Conservation (phyloP, 2,797 vertebrate genomes). For the Macroramphosus scolopax region DNA sequence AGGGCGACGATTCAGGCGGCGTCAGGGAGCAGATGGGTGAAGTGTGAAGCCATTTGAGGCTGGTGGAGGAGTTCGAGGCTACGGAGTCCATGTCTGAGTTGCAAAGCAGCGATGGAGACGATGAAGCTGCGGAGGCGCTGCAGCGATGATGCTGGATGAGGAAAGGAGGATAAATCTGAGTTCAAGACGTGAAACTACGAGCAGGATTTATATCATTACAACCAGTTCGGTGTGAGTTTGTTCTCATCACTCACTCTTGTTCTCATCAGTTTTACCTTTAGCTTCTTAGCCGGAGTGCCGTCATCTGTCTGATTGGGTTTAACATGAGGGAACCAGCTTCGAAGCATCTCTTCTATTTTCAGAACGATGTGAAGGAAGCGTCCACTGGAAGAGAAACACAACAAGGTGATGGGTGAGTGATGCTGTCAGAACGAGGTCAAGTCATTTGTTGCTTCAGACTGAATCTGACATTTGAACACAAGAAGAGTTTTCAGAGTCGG, state of each 20-base stretch:
- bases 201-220: too few species aligned
- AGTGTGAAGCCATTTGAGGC: conserved; percentile 42
- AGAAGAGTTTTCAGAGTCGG: conserved; percentile 20
- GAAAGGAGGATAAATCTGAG: not conserved
- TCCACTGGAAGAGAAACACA: conserved; percentile 24
- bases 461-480: conserved; percentile 1
- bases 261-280: conserved; percentile 36
- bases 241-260: not conserved
- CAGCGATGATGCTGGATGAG: conserved; percentile 13
- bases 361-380: conserved; percentile 44
- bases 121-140: conserved; percentile 10
- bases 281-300: conserved; percentile 24
- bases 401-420: not conserved
- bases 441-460: conserved; percentile 7
- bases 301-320: conserved; percentile 2
- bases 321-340: conserved; percentile 62
- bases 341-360: conserved; percentile 66
- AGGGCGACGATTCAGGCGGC: fast-evolving
- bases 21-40: conserved; percentile 39
- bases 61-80: conserved; percentile 16
- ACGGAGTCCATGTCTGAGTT: conserved; percentile 1
- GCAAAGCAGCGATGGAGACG: not conserved
- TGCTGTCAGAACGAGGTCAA: conserved; percentile 6
- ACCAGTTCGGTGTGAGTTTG: too few species aligned
- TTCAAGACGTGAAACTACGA: too few species aligned